Base-by-base conservation (phyloP, 2,797 vertebrate genomes). In the Hapalemur alaotrensis region DNA sequence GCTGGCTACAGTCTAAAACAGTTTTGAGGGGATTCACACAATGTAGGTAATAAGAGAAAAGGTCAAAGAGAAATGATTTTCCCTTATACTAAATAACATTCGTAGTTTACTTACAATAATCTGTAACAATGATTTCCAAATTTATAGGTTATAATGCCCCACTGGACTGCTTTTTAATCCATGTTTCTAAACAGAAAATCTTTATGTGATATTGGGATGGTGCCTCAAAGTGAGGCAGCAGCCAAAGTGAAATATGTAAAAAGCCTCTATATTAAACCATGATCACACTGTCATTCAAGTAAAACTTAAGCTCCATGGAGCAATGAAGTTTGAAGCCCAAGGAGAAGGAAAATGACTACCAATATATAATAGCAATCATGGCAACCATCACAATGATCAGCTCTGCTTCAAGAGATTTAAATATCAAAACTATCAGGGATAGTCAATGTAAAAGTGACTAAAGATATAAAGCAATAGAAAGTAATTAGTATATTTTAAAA, bases 321-420 rank as follows among this genome's bases (percentile, higher is more conserved):
- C 32, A 96, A 92, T 90, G 30, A 8, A 84, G 6, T 95, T 65
- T 89, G 85, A 97, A 93, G 32, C 17, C 10, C 79, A 94, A 96
- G 11, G 7, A 41, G 48, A 48, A 91, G n/a, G 28, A 80, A 84
- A 92, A 32, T 92, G 35, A 72, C 22, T 89, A 54, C 7, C 23
- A 38, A 84, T 67, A 69, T 57, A 41, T 28, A 79, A 79, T 72
- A 72, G 4, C 15, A 93, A 63, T 65, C 87, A 67, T 90, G 30
- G 25, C 35, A 95, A 78, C 9, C n/a, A 96, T 69, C 46, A 89
- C 43, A 92, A 63, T 89, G 38, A 91, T 93, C 79, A 89, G 23
- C 50, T 96, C 50, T 89, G 46, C 86, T 63, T 91, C 14, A 79
- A 91, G 22, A 84, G 35, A 79, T 30, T 7, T n/a, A 35, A 22